Conservation (phyloP, 2,797 vertebrate species). For the Falco novaeseelandiae region DNA sequence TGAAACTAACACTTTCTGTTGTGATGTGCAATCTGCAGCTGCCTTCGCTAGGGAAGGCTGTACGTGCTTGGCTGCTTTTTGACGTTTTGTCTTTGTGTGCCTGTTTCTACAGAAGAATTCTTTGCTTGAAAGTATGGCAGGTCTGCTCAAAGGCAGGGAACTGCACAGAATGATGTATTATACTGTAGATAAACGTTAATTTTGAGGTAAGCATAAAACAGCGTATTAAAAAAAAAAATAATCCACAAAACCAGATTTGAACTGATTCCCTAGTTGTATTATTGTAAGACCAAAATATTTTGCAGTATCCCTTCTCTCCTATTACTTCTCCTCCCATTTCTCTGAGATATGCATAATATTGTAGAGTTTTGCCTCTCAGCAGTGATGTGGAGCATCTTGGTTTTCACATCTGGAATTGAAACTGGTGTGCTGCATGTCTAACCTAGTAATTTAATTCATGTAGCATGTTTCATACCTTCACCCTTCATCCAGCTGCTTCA, state of each 20-base stretch:
- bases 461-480: background rate
- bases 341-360: background rate
- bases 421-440: background rate
- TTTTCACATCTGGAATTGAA: background rate
- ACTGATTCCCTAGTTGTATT: background rate
- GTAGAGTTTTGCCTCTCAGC: background rate
- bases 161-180: background rate
- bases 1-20: background rate
- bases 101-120: background rate
- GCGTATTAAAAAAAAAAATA: background rate
- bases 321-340: background rate
- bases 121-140: background rate
- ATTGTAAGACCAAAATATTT: background rate
- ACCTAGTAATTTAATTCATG: background rate
- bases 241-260: background rate
- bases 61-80: background rate
- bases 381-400: background rate
- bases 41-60: background rate
- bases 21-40: background rate
- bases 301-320: background rate
- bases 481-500: background rate
- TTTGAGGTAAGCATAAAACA: background rate
- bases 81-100: background rate
- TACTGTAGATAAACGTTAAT: background rate
- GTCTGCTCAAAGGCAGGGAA: background rate